These are phyloP conservation scores for Misgurnus anguillicaudatus DNA, from an alignment of 2,113 vertebrate species.

Conservation along the genomic window DNA sequence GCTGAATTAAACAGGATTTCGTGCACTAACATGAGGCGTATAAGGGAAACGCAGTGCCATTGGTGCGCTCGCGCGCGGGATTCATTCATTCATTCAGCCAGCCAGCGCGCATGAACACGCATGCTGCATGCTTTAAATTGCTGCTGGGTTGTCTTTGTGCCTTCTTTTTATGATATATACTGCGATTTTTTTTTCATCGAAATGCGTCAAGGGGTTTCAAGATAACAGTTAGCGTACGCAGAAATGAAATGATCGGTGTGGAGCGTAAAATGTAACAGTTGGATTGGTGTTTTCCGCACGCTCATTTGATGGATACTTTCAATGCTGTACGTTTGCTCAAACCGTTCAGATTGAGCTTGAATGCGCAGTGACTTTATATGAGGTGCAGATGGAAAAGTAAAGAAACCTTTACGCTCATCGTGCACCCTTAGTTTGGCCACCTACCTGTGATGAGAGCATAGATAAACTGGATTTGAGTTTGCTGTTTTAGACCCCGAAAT, in stretches of 20 bases:
- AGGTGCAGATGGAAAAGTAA: background rate
- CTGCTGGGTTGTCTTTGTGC: slow-evolving; percentile 65
- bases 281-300: too few relatives aligned
- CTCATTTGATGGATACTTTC: too few relatives aligned
- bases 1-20: background rate
- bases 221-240: background rate
- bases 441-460: slow-evolving; percentile 89
- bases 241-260: background rate
- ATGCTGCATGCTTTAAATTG: slow-evolving; percentile 41
- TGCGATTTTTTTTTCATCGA: too few relatives aligned
- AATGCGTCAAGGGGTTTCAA: background rate
- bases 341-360: background rate
- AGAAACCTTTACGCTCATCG: background rate
- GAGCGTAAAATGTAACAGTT: background rate
- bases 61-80: slow-evolving; percentile 24
- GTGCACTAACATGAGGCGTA: slow-evolving; percentile 15
- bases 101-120: slow-evolving; percentile 60
- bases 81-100: slow-evolving; percentile 65
- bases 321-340: background rate
- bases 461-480: slow-evolving; percentile 84
- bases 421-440: slow-evolving; percentile 53
- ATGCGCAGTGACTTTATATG: background rate
- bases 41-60: background rate
- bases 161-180: slow-evolving; percentile 26
- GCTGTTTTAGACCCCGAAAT: slow-evolving; percentile 87